These are phyloP conservation scores for Asteroscopus sphinx DNA, from an alignment of 2,888 invertebrate species.

Conservation along the genomic window DNA sequence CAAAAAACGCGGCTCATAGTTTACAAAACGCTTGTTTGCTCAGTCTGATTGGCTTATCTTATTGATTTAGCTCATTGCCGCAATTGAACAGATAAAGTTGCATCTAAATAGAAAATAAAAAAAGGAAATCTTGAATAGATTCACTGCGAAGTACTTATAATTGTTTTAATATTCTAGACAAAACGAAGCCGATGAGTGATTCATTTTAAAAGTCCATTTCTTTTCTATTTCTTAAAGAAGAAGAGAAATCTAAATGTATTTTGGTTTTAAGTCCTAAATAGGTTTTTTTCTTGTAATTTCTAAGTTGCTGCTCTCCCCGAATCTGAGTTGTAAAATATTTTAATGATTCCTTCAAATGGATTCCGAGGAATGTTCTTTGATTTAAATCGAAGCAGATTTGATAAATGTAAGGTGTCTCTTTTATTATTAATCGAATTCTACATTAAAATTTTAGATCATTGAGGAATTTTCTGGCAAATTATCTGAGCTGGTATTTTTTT, in stretches of 20 bases:
- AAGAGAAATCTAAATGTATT: conserved; percentile 9
- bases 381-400: conserved; percentile 50
- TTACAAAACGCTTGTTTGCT: no score
- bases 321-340: conserved; percentile 48
- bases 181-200: no score
- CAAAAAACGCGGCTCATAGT: no score
- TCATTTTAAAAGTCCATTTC: no score
- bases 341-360: conserved; percentile 36
- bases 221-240: no score
- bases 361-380: conserved; percentile 49
- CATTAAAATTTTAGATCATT: conserved; percentile 30
- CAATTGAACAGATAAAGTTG: no score
- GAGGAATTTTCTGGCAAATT: conserved; percentile 12
- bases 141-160: no score
- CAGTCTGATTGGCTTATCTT: no score
- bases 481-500: conserved; percentile 9
- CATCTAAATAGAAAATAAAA: no score
- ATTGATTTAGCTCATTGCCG: no score
- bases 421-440: conserved; percentile 46
- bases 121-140: no score
- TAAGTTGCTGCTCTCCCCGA: conserved; percentile 36
- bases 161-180: no score
- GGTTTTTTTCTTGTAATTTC: conserved; percentile 25
- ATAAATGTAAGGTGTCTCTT: conserved; percentile 37
- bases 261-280: conserved; percentile 2